Evolutionary conservation across 2,113 vertebrate species (phyloP).

Genomic region (Cromileptes altivelis): DNA sequence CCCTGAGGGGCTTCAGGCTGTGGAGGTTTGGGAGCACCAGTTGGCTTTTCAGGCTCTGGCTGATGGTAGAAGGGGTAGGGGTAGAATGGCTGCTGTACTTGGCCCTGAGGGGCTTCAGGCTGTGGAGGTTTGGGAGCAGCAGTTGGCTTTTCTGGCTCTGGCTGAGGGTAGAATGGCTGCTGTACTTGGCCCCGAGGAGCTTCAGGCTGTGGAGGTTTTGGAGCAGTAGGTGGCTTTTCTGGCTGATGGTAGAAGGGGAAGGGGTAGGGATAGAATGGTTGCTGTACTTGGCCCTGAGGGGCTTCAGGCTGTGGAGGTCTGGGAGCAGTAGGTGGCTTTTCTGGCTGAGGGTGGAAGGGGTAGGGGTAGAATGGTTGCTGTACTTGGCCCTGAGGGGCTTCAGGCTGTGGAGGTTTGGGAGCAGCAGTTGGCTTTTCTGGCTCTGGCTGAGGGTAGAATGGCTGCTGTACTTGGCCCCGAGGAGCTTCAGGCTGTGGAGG

Average conservation of each 20-base stretch:
- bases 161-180: neutral
- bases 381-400: neutral
- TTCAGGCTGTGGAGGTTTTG: neutral
- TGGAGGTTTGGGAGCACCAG: neutral
- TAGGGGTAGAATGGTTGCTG: neutral
- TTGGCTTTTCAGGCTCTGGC: neutral
- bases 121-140: neutral
- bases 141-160: neutral
- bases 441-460: too few relatives aligned
- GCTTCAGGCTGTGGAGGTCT: neutral
- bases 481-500: neutral
- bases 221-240: neutral
- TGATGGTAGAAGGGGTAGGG: too few relatives aligned
- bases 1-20: neutral
- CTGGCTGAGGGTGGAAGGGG: too few relatives aligned
- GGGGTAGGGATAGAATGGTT: neutral
- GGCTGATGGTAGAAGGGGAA: constrained; percentile 27
- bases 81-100: too few relatives aligned
- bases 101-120: neutral
- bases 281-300: neutral
- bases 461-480: neutral
- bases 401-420: neutral
- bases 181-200: neutral
- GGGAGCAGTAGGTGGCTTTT: neutral
- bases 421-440: neutral